Base-by-base conservation (phyloP, 2,888 invertebrate genomes). In the Drosophila prolongata region DNA sequence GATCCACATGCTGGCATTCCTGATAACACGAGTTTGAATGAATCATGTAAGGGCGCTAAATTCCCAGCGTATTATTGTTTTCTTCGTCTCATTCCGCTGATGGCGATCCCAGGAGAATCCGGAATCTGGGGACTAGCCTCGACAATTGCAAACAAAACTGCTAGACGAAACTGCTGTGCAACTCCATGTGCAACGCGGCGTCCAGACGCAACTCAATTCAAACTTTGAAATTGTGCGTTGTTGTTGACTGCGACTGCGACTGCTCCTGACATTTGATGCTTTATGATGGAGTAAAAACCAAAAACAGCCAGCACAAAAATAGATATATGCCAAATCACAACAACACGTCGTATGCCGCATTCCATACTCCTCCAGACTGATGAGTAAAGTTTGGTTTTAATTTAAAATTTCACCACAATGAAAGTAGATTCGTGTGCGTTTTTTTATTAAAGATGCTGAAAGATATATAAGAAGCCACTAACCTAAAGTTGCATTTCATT, bases 151-250 rank as follows among this genome's bases (percentile, higher is more conserved):
- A 49, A 69, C 54, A 68, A 44, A 70, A 50, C 40, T 13, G 55
- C 37, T 42, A 68, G 52, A 62, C 71, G 34, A 70, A 47, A 10
- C 30, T 10, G 16, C 30, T 10, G 16, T n/a, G 8, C 16, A 47
- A 27, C 38, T 65, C 49, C 50, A 35, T 16, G 16, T 24, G 34
- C 6, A 47, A 35, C 56, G 64, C 55, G 61, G 47, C 37, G 42
- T 37, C 47, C 70, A 70, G 67, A 75, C 76, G 57, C 80, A 85
- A 83, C 79, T 88, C 89, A 85, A 88, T 85, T 88, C 89, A 86
- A 66, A 85, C 87, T 85, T 86, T 86, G 72, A 79, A 80, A 88
- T 86, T 83, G 80, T 82, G 78, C 66, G 74, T 50, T 66, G 70
- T 27, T 62, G 65, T 59, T 87, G 87, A 77, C 85, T 81, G 68